These are phyloP conservation scores for Wasmannia auropunctata DNA, from an alignment of 1,140 invertebrate species.

Conservation along the genomic window DNA sequence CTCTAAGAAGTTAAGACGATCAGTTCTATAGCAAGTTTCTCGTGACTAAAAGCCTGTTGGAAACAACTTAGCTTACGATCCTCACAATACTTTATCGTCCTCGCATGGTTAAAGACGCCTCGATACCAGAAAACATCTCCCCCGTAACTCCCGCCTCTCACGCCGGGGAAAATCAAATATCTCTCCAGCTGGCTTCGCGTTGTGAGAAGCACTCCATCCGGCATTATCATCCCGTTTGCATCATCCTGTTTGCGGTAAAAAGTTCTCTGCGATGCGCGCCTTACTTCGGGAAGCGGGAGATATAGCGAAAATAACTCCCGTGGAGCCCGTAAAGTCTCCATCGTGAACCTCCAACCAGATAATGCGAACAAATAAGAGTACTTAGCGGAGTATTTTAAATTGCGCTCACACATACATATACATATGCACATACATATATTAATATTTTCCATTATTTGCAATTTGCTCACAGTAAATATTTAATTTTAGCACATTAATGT, in stretches of 20 bases:
- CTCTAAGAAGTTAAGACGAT: constrained; percentile 45
- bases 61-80: constrained; percentile 19
- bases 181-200: constrained; percentile 21
- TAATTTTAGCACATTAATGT: background rate
- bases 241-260: constrained; percentile 51
- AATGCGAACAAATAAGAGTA: constrained; percentile 24
- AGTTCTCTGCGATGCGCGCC: constrained; percentile 35
- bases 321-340: constrained; percentile 53
- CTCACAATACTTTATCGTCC: constrained; percentile 24
- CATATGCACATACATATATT: background rate
- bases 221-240: constrained; percentile 63
- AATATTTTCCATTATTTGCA: background rate
- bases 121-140: constrained; percentile 13
- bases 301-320: constrained; percentile 57
- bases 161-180: constrained; percentile 39
- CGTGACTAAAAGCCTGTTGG: background rate
- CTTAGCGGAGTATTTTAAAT: background rate
- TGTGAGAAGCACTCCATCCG: constrained; percentile 54
- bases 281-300: constrained; percentile 14
- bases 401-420: too few relatives aligned
- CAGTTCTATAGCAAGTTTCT: background rate
- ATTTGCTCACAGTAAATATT: background rate
- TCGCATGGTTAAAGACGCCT: background rate
- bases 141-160: background rate
- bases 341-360: background rate